Base-by-base conservation (phyloP, 2,113 vertebrate genomes). In the Orthochromis indermauri region DNA sequence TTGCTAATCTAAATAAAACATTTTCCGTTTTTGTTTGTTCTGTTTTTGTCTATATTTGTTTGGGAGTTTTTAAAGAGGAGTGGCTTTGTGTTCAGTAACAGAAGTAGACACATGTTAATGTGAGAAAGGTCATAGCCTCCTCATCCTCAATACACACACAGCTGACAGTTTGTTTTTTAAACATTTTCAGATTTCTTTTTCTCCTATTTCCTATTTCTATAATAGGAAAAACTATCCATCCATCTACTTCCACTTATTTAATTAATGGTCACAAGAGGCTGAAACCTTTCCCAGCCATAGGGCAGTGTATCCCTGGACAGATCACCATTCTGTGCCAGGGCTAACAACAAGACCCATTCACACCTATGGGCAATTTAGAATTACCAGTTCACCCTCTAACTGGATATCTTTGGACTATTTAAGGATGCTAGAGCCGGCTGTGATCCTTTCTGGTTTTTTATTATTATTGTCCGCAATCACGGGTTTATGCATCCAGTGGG, bases 241-340 rank as follows among this genome's bases (percentile, higher is more conserved):
- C 16, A 66, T 35, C 61, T 17, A 5, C 61, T 66, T 66, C 4
- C 10, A 66, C 31, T 0, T 66, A 35, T 66, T 66, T 35, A 35
- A 66, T 66, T 66, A 66, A n/a, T 66, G 31, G 61, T 35, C 61
- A 66, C 61, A 66, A n/a, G 31, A 35, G 61, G 17, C 61, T 12
- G 61, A 66, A 66, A 66, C 31, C 31, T 66, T 35, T 35, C 31
- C 61, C 31, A 35, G 61, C 61, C 2, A 35, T 35, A 66, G 31
- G 3, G 31, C 61, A 35, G 4, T 2, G 61, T 66, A 35, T n/a
- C 17, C 61, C 17, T 66, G 31, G 61, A n/a, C 61, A 66, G 61
- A 2, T n/a, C 61, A 66, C 59, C 0, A 5, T 63, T 63, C 59
- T 63, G 17, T 63, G 16, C 0, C 2, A 63, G 31, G 17, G 3